Percentiles rank a stretch among this genome's conserved stretches.
These are phyloP conservation scores for Rhinolophus sinicus DNA, from an alignment of 2,113 vertebrate species.

Conservation along the genomic window DNA sequence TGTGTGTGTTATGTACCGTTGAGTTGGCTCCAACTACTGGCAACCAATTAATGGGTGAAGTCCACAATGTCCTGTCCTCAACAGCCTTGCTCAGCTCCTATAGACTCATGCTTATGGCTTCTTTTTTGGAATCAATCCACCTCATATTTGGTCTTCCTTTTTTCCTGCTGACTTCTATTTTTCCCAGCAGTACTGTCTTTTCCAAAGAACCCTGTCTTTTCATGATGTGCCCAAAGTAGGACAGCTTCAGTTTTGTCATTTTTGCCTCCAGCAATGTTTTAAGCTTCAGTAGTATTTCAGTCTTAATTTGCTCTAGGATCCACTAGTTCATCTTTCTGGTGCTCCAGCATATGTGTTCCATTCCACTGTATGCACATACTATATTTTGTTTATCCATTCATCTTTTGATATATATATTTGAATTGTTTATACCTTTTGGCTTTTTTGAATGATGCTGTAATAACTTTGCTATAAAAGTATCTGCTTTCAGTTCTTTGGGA, in stretches of 20 bases:
- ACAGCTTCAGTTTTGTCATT: neutral
- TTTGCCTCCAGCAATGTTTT: neutral
- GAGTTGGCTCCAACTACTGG: neutral
- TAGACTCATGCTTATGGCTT: neutral
- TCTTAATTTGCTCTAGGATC: neutral
- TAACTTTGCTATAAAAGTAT: neutral
- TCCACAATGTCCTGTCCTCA: neutral
- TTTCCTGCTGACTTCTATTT: neutral
- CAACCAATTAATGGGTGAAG: neutral
- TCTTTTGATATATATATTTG: neutral
- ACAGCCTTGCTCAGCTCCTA: neutral
- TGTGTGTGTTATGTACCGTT: neutral
- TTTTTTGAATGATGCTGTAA: slow-evolving; percentile 11
- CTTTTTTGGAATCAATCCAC: neutral
- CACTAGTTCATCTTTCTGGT: neutral
- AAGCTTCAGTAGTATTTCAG: neutral
- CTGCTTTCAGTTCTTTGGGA: neutral
- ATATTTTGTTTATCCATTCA: neutral
- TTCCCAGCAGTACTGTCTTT: neutral
- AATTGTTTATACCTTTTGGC: neutral
- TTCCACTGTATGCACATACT: neutral
- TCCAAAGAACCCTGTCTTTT: neutral
- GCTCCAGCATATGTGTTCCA: neutral
- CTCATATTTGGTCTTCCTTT: neutral
- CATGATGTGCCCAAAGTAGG: neutral